These are phyloP conservation scores for Xyrichtys novacula DNA, from an alignment of 2,797 vertebrate species.

Conservation along the genomic window DNA sequence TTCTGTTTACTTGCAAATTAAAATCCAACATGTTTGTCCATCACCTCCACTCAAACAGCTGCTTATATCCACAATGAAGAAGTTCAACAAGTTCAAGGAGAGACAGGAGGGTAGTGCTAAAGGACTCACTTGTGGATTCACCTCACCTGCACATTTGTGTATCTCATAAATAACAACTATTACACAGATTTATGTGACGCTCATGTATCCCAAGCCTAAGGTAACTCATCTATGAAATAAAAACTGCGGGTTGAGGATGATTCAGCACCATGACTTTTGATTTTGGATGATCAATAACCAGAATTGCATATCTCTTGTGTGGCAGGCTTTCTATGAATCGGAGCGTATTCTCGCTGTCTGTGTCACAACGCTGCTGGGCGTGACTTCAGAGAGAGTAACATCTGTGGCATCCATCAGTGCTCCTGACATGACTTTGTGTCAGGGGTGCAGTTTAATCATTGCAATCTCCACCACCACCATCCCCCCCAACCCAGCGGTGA, in stretches of 20 bases:
- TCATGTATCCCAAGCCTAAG: constrained; percentile 16
- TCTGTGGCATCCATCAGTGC: constrained; percentile 68
- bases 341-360: constrained; percentile 18
- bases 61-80: no score
- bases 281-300: constrained; percentile 2
- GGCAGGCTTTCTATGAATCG: constrained; percentile 33
- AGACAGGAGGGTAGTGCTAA: not conserved
- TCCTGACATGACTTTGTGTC: constrained; percentile 73
- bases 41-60: no score
- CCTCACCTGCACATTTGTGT: not conserved
- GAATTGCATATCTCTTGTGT: not conserved
- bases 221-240: constrained; percentile 1
- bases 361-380: constrained; percentile 26
- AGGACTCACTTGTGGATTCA: not conserved
- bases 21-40: no score
- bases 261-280: not conserved
- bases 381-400: constrained; percentile 47
- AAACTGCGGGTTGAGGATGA: not conserved
- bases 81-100: no score
- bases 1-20: no score
- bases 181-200: constrained; percentile 4
- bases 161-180: constrained; percentile 4
- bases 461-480: constrained; percentile 12
- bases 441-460: constrained; percentile 70
- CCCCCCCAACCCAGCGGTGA: constrained; percentile 44